phyloP scores from a whole-genome alignment of 2,113 vertebrate genomes.

The Burhinus bistriatus region DNA sequence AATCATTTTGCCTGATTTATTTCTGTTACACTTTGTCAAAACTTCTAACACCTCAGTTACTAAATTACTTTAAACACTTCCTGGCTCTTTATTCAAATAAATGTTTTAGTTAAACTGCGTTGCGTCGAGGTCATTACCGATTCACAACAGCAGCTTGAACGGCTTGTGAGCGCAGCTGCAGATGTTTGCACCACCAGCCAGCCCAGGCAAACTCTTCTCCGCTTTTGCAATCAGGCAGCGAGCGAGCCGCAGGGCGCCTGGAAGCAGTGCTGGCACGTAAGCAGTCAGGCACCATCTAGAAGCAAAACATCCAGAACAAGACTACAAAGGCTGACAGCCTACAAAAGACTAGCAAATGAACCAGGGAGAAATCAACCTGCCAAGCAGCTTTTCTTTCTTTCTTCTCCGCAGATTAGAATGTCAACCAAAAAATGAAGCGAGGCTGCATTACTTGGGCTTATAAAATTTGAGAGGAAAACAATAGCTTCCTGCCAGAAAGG shows the following conservation, averaged over 20 bases:
- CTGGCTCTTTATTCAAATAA: not conserved
- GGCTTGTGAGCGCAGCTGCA: not conserved
- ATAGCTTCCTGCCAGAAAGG: not conserved
- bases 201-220: not conserved
- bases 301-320: conserved; percentile 18
- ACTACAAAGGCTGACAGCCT: not conserved
- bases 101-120: not conserved
- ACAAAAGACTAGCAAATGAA: not conserved
- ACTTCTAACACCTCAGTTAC: not conserved
- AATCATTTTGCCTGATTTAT: not conserved
- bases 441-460: not conserved
- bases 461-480: not conserved
- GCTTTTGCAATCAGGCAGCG: not conserved
- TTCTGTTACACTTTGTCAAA: not conserved
- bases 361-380: not conserved
- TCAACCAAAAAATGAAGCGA: not conserved
- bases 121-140: not conserved
- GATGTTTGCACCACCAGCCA: not conserved
- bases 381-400: not conserved
- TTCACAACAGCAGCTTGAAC: not conserved
- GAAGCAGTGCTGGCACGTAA: not conserved
- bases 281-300: conserved; percentile 13
- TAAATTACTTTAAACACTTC: not conserved
- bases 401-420: not conserved
- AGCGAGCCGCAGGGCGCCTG: not conserved